Base-by-base conservation (phyloP, 1,140 invertebrate genomes). In the Magallana gigas region DNA sequence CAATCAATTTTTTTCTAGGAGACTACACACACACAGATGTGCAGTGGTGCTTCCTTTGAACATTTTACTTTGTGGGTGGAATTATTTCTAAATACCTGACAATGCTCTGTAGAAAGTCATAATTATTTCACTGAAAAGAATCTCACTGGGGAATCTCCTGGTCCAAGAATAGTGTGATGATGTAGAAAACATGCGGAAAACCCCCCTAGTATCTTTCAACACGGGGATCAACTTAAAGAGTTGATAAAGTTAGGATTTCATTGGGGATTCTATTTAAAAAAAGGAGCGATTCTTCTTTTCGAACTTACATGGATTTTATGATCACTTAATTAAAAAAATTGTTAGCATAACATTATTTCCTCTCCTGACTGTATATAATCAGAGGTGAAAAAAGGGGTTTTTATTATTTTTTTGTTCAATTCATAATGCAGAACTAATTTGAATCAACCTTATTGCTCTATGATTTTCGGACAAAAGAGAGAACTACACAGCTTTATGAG, bases 91-190 rank as follows among this genome's bases (percentile, higher is more conserved):
- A 18, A 71, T 23, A 76, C 23, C 68, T 76, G 68, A 29, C 12
- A 76, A 76, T 76, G 68, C 68, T 76, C 68, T 76, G 23, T 76
- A 29, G 36, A 23, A 29, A 76, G 68, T 76, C 68, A 76, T 76
- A 36, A 76, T 18, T 76, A 76, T n/a, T 68, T 76, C 12, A 29
- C 23, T 12, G 23, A 29, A 76, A 36, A 76, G 68, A 76, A 76
- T 76, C 68, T 76, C 68, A 76, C 11, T 4, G 12, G 68, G 68
- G 68, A 76, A 76, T 76, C 68, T 76, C 68, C 68, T 29, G 23
- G 18, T 76, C 23, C 14, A 76, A 76, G 12, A 29, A 76, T 76
- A 76, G 68, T 29, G 23, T 64, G 18, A 23, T 71, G 64, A 71
- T 18, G 60, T 18, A n/a, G 60, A 64, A 14, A 64, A 64, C 18